Evolutionary conservation across 2,888 invertebrate species (phyloP), one percentile per base, ranked within the genome.

Genomic region (Oscheius onirici): DNA sequence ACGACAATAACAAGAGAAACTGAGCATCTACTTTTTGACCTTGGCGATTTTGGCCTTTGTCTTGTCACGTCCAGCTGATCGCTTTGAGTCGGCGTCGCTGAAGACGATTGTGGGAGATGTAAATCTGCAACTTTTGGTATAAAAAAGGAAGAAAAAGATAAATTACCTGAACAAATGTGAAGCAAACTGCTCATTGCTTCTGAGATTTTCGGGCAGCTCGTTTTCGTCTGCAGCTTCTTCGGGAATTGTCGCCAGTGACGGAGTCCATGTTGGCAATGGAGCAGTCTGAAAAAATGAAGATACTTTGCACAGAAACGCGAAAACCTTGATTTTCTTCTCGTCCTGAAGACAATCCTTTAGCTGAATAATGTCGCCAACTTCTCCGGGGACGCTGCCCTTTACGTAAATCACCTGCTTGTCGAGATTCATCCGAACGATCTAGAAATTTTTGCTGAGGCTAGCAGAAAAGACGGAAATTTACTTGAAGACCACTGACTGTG

Each of bases 1-100:
- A 34, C 34, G 34, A 8, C n/a, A n/a, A n/a, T n/a, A n/a, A n/a
- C n/a, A n/a, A n/a, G n/a, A n/a, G n/a, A n/a, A n/a, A n/a, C n/a
- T n/a, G n/a, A n/a, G 34, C 34, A 8, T 3, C 34, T 34, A 85
- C 73, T 86, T 86, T 73, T 86, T 85, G 69, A 85, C 84, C 71
- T 86, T 86, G 34, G 86, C 86, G 67, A 84, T 83, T 74, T 86
- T 86, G 1, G 86, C 86, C 60, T 82, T 82, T 3, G 82, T 80
- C 63, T 82, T 83, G 67, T 86, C 86, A 66, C 85, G 73, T 28
- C 81, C 84, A 2, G 80, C 73, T 0, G 75, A 43, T 54, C 80
- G 81, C 58, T 81, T 87, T 11, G 80, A 83, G 63, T 86, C 83
- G 10, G 75, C 80, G 20, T 83, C 83, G 1, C 84, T 82, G 73